Conservation (phyloP, 2,797 vertebrate species). For the Parauchenoglanis punctatus region DNA sequence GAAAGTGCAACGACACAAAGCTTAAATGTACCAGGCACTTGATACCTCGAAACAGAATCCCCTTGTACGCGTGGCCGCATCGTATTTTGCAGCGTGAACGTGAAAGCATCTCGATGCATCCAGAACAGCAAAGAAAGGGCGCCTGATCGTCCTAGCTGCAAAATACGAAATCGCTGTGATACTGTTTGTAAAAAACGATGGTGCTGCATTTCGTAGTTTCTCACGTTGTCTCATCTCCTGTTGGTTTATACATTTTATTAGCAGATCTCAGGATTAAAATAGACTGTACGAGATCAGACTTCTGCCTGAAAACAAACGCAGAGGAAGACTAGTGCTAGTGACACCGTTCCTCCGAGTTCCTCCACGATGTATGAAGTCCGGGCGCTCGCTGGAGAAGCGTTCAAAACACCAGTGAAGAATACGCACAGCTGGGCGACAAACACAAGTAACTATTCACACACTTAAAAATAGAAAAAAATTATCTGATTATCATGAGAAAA, state of each 20-base stretch:
- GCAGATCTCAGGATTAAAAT: neutral
- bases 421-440: neutral
- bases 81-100: too few relatives aligned
- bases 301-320: neutral
- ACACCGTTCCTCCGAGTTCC: neutral
- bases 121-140: too few relatives aligned
- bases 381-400: neutral
- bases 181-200: neutral
- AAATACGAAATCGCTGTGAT: neutral
- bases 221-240: neutral
- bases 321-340: neutral
- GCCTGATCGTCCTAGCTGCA: neutral
- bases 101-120: too few relatives aligned
- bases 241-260: neutral
- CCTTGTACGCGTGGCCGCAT: too few relatives aligned
- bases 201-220: neutral
- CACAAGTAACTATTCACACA: neutral
- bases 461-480: neutral
- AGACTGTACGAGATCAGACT: neutral
- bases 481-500: neutral
- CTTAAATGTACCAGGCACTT: conserved; percentile 10
- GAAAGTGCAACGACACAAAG: conserved; percentile 40
- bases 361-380: neutral
- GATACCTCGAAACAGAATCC: neutral
- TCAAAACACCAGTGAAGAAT: neutral